Conservation (phyloP, 2,113 vertebrate species). For the rat (Rattus norvegicus) region DNA sequence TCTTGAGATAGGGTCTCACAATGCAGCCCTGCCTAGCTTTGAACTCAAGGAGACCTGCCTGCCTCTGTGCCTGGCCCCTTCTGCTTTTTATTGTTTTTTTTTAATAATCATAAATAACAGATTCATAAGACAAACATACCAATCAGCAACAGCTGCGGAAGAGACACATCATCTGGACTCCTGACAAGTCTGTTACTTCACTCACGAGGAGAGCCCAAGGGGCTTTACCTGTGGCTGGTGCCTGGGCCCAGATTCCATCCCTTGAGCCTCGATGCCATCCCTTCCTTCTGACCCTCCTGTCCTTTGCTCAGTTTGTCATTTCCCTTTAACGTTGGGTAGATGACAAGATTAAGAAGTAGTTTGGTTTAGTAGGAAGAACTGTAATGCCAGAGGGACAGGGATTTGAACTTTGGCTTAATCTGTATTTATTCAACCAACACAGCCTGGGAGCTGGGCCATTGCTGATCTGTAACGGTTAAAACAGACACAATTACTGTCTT, state of each 20-base stretch:
- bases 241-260: not conserved
- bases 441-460: not conserved
- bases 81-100: not conserved
- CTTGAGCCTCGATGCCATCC: not conserved
- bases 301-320: not conserved
- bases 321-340: not conserved
- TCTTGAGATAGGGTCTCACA: not conserved
- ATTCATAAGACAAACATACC: not conserved
- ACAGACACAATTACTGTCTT: not conserved
- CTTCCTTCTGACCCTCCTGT: not conserved
- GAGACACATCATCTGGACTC: constrained; percentile 20
- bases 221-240: not conserved
- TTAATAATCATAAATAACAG: not conserved
- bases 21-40: not conserved
- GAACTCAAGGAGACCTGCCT: not conserved
- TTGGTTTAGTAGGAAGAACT: not conserved
- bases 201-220: not conserved
- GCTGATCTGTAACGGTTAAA: not conserved
- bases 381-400: not conserved
- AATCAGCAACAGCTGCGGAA: not conserved
- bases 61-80: not conserved
- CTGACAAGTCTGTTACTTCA: not conserved
- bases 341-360: not conserved
- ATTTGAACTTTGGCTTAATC: constrained; percentile 10
- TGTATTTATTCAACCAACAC: not conserved